Evolutionary conservation across 2,888 invertebrate species (phyloP), one percentile per base, ranked within the genome.

Genomic region (Agrotis segetum): DNA sequence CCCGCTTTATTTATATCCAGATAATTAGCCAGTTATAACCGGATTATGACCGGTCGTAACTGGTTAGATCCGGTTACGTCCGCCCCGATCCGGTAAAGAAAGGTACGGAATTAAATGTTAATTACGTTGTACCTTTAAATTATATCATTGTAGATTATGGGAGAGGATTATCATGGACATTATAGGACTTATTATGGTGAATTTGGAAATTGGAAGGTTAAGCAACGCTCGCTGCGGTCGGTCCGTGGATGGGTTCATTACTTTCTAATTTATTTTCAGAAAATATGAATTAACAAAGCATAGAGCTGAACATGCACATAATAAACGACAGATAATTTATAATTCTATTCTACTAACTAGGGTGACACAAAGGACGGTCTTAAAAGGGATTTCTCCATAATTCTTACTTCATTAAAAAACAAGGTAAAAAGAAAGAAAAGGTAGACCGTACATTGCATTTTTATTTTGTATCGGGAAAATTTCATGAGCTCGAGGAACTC

Each of bases 1-100:
- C 49, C 49, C 58, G 52, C 16, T 53, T 55, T 55, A 75, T 71
- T 79, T 79, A 80, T 76, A 63, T 49, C 14, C 40, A 46, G 47
- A 80, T 80, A 80, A 79, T 80, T 76, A 79, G 59, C 49, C 68
- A 64, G 71, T 80, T 68, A 80, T 68, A 59, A 59, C 71, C 66
- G 73, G 83, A 79, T 83, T 82, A 84, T 73, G 67, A 67, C 77
- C 78, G 67, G 81, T 70, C 75, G 70, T 82, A 82, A 76, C 80
- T 70, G 77, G 77, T 77, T 80, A 60, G 77, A 82, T 81, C 74
- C 74, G 69, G 81, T 76, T 78, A 74, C 78, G 65, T 65, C 79
- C 76, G 67, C 50, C 21, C 46, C 61, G 40, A 67, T 74, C 80
- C 77, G 79, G 73, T 64, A 56, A 75, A 72, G 71, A 74, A 71